Base-by-base conservation (phyloP, 2,797 vertebrate genomes). In the Geotria australis region DNA sequence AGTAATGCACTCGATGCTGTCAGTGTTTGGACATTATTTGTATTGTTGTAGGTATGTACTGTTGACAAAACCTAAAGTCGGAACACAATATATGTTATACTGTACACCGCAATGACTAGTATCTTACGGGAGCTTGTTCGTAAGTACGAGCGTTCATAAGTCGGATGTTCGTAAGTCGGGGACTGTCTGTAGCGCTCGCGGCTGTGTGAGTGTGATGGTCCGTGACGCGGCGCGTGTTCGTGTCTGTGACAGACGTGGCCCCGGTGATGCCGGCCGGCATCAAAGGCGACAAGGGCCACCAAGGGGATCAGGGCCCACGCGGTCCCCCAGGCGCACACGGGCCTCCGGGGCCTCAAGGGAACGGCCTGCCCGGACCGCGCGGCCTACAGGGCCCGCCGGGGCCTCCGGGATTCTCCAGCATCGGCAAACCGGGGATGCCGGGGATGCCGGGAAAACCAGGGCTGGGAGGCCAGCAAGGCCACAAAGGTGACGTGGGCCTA, bases 391-490 rank as follows among this genome's bases (percentile, higher is more conserved):
- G 51, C n/a, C 9, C 51, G n/a, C 51, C 81, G 1, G 89, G 91
- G 1, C 84, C 89, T 45, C 65, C 83, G 2, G 91, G 89, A 46
- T 83, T 93, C 70, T 77, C 81, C 1, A 77, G 86, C 61, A 80
- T 88, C 10, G 91, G 89, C 61, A 98, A 98, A 60, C 80, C 88
- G 2, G 91, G 91, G 63, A 72, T 82, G 61, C 76, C 84, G 46
- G 91, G 89, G 48, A 73, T 91, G 10, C 85, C 84, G 1, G 91
- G 91, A 61, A 98, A 95, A 66, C 63, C 72, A 55, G 91, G 91
- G 13, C 77, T 70, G 63, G 91, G 84, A 60, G 91, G 91, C 56
- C 76, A 78, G 64, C 68, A 74, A 0, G 91, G 89, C 45, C 60
- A 69, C 48, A 81, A 77, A 61, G 91, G 91, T 0, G 86, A 91